Evolutionary conservation across 2,113 vertebrate species (phyloP), one percentile per base, ranked within the genome.

Genomic region (Coturnix japonica): DNA sequence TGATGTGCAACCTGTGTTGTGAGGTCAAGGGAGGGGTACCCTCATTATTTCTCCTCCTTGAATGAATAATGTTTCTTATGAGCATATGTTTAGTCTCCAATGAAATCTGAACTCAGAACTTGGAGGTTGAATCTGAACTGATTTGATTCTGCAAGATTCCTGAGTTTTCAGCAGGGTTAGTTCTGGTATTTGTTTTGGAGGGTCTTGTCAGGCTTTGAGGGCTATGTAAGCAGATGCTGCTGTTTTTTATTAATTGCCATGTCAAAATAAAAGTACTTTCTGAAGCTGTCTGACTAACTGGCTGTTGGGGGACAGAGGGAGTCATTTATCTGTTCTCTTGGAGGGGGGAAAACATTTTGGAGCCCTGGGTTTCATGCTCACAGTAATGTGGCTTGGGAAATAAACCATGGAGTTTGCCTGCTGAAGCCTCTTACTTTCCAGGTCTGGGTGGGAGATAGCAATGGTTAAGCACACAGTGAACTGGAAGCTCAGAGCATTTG

Each of bases 361-460:
- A 96, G 79, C 93, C 94, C 75, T 60, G 23, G 39, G 83, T 56
- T 90, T 76, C 69, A 41, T 0, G 4, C 71, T 90, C 56, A 81
- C 85, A 66, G 78, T 60, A 54, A 86, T 41, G 90, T 93, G 86
- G 77, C 85, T 92, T 74, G 88, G 90, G 92, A 95, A 94, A 28
- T 89, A 75, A 86, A 81, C 94, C 76, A 72, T 43, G 67, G 35
- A 33, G 13, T 92, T 87, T 91, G 87, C 87, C 77, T 91, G 70
- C 71, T 74, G 59, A 0, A 30, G 92, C 91, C 95, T 93, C 80
- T 88, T 64, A 89, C 72, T 93, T 51, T 76, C 95, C 89, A 84
- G 89, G 85, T 94, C 77, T 73, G 78, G 19, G 43, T 84, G 51
- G 51, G 87, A 83, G 91, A 97, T 94, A 97, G 95, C 95, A 94